Evolutionary conservation across 2,888 invertebrate species (phyloP).

Genomic region (Actias luna): DNA sequence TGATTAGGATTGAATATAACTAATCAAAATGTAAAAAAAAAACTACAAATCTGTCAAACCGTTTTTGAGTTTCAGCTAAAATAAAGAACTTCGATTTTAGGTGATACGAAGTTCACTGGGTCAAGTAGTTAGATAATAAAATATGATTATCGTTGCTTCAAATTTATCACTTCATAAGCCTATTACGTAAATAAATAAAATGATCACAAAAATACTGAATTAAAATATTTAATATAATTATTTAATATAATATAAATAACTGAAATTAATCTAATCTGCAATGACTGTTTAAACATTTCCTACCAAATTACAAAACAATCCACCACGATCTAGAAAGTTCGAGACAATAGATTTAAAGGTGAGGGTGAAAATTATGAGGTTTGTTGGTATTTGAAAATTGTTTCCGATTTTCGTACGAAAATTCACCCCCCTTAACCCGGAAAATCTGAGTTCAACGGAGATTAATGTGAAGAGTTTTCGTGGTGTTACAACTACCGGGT

Average conservation of each 20-base stretch:
- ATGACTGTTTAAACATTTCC: constrained; percentile 27
- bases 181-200: neutral
- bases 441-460: constrained; percentile 67
- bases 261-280: constrained; percentile 3
- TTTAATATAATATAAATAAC: too few species aligned
- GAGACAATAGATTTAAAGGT: constrained; percentile 55
- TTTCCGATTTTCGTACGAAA: constrained; percentile 65
- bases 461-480: constrained; percentile 67
- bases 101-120: too few species aligned
- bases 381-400: constrained; percentile 72
- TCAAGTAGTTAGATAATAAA: too few species aligned
- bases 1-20: too few species aligned
- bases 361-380: constrained; percentile 65
- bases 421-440: constrained; percentile 53
- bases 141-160: too few species aligned
- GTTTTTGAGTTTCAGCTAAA: too few species aligned
- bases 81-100: too few species aligned
- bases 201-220: neutral
- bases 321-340: constrained; percentile 24
- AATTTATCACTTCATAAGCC: neutral
- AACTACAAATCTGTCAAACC: too few species aligned
- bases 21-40: too few species aligned
- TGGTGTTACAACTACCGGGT: constrained; percentile 23
- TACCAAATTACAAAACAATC: constrained; percentile 22
- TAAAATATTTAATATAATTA: neutral